A percentile compares a stretch with the other conserved stretches of the same genome.
Evolutionary conservation across 2,888 invertebrate species (phyloP).

Genomic region (Sesia bembeciformis): DNA sequence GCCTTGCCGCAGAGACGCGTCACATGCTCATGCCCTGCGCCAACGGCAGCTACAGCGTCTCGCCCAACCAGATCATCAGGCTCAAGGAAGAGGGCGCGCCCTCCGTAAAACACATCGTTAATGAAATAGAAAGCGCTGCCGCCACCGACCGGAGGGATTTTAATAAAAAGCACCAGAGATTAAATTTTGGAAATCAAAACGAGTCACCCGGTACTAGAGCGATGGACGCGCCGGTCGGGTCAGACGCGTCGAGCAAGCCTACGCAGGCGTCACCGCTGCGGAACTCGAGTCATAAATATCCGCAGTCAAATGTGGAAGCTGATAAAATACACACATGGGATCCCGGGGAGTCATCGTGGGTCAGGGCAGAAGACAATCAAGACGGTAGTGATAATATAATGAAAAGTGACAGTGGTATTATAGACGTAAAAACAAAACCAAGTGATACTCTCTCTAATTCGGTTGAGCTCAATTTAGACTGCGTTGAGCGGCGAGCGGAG

Average conservation of each 20-base stretch:
- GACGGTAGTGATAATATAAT: slow-evolving; percentile 56
- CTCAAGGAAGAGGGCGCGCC: slow-evolving; percentile 79
- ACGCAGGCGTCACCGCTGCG: slow-evolving; percentile 37
- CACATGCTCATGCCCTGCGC: slow-evolving; percentile 90
- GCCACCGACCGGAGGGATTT: slow-evolving; percentile 30
- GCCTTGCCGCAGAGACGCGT: slow-evolving; percentile 78
- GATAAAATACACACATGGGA: slow-evolving; percentile 80
- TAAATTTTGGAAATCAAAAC: slow-evolving; percentile 30
- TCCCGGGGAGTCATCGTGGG: slow-evolving; percentile 71
- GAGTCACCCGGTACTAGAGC: slow-evolving; percentile 24
- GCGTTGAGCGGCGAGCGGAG: slow-evolving; percentile 40
- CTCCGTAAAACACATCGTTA: slow-evolving; percentile 81
- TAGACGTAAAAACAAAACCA: slow-evolving; percentile 58
- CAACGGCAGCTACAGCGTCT: slow-evolving; percentile 91
- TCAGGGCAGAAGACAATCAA: slow-evolving; percentile 32
- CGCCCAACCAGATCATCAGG: slow-evolving; percentile 91
- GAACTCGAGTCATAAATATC: slow-evolving; percentile 35
- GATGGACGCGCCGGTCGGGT: slow-evolving; percentile 17
- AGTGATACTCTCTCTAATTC: slow-evolving; percentile 82
- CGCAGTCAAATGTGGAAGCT: slow-evolving; percentile 35
- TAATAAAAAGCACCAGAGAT: slow-evolving; percentile 33
- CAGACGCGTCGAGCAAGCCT: slow-evolving; percentile 18
- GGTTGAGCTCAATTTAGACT: slow-evolving; percentile 80
- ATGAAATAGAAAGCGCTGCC: slow-evolving; percentile 78
- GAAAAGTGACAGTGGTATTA: slow-evolving; percentile 68